phyloP scores from a whole-genome alignment of 2,888 invertebrate species.

The Shargacucullia verbasci region DNA sequence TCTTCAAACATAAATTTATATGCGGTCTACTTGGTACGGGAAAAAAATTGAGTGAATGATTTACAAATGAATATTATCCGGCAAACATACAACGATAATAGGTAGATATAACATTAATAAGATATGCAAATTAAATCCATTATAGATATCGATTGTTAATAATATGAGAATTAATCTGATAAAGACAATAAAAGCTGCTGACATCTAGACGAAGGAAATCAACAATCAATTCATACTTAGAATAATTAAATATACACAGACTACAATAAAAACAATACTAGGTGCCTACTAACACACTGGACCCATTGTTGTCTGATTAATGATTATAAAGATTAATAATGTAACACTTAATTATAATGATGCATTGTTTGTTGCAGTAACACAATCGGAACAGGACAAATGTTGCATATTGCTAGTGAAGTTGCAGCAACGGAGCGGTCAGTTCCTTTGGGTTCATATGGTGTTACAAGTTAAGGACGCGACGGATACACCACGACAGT shows the following conservation, averaged over 20 bases:
- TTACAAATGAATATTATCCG: too few relatives aligned
- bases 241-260: conserved; percentile 14
- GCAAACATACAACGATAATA: too few relatives aligned
- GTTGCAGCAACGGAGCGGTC: conserved; percentile 95
- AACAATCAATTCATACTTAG: conserved; percentile 36
- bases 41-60: too few relatives aligned
- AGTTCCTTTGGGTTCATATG: conserved; percentile 98
- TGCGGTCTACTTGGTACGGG: too few relatives aligned
- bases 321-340: conserved; percentile 8
- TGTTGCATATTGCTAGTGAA: conserved; percentile 98
- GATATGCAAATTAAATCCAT: too few relatives aligned
- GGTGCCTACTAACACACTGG: too few relatives aligned
- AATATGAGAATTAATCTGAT: conserved; percentile 8
- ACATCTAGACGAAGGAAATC: conserved; percentile 43
- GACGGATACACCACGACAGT: conserved; percentile 95
- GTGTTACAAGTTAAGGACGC: conserved; percentile 98
- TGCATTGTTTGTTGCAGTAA: conserved; percentile 91
- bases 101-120: too few relatives aligned
- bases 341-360: not conserved
- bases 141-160: conserved; percentile 24
- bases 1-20: too few relatives aligned
- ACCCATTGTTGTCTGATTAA: too few relatives aligned
- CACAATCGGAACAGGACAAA: conserved; percentile 99
- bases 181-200: conserved; percentile 33
- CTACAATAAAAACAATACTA: conserved; percentile 19